Conservation (phyloP, 2,797 vertebrate genomes). For the Pseudopleuronectes americanus region DNA sequence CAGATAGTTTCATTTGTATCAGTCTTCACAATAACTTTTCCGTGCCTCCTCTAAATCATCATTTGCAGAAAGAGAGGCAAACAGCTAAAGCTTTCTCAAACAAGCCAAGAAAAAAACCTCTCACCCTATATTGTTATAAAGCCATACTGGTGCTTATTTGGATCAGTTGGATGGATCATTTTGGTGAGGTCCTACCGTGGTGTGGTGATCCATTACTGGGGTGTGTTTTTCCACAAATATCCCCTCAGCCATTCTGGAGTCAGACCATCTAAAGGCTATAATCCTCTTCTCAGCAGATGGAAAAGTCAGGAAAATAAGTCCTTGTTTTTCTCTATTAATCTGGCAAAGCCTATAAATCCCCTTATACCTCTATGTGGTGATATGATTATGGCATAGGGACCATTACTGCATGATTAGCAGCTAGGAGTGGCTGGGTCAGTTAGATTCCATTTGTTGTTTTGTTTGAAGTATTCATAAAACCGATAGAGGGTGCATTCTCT, state of each 20-base stretch:
- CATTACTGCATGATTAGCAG: slow-evolving; percentile 59
- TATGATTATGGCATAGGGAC: slow-evolving; percentile 56
- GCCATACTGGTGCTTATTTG: slow-evolving; percentile 45
- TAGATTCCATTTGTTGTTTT: slow-evolving; percentile 60
- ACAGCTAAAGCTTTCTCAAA: slow-evolving; percentile 9
- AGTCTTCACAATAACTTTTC: slow-evolving; percentile 25
- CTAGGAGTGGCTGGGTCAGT: slow-evolving; percentile 66
- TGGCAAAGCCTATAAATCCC: slow-evolving; percentile 70
- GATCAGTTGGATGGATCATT: slow-evolving; percentile 35
- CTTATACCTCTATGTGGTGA: slow-evolving; percentile 48
- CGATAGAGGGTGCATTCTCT: slow-evolving; percentile 4
- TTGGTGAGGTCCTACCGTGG: slow-evolving; percentile 37
- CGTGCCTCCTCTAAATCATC: slow-evolving; percentile 15
- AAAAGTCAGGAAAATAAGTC: slow-evolving; percentile 75
- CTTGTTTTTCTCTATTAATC: slow-evolving; percentile 77
- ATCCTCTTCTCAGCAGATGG: slow-evolving; percentile 69
- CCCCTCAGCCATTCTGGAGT: slow-evolving; percentile 61
- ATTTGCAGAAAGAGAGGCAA: slow-evolving; percentile 6
- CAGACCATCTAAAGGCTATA: slow-evolving; percentile 67
- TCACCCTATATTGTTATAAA: slow-evolving; percentile 33
- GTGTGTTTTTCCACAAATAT: slow-evolving; percentile 66
- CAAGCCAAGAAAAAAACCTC: background rate
- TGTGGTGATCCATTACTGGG: slow-evolving; percentile 54
- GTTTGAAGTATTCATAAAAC: slow-evolving; percentile 10
- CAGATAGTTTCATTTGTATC: slow-evolving; percentile 11